A percentile compares a stretch with the other conserved stretches of the same genome.
Conservation (phyloP, 2,113 vertebrate species). For the Myxocyprinus asiaticus region DNA sequence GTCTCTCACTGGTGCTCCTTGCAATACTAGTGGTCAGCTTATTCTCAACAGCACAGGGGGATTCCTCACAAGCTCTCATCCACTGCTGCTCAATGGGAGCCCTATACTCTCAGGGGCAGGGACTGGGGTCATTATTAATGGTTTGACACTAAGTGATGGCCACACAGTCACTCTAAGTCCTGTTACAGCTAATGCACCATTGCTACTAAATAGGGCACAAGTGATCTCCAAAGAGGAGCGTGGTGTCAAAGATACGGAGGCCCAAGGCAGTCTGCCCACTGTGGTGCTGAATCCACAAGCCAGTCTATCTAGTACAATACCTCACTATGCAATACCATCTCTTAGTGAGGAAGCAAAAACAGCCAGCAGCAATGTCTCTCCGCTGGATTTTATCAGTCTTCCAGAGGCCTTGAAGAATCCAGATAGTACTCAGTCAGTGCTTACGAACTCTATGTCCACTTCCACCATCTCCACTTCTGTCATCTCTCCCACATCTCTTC, state of each 20-base stretch:
- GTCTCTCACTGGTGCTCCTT: conserved; percentile 71
- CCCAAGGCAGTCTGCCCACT: conserved; percentile 58
- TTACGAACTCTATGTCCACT: conserved; percentile 64
- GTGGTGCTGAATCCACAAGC: conserved; percentile 63
- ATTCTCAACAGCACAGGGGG: conserved; percentile 83
- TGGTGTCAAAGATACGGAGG: conserved; percentile 54
- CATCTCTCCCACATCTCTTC: conserved; percentile 63
- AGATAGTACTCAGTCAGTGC: conserved; percentile 52
- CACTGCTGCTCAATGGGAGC: conserved; percentile 81
- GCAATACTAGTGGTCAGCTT: conserved; percentile 75
- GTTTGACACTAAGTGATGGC: conserved; percentile 79
- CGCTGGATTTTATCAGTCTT: conserved; percentile 67
- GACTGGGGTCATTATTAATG: conserved; percentile 82
- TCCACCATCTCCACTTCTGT: conserved; percentile 66
- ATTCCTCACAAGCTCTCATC: conserved; percentile 75
- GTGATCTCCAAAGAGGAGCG: conserved; percentile 70
- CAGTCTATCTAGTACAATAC: conserved; percentile 56
- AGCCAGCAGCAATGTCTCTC: conserved; percentile 37
- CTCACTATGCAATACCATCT: conserved; percentile 44
- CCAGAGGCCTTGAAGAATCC: conserved; percentile 59
- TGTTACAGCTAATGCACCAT: conserved; percentile 69
- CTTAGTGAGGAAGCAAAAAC: conserved; percentile 58
- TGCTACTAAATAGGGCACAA: conserved; percentile 80
- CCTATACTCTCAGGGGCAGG: conserved; percentile 74
- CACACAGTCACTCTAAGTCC: conserved; percentile 83